Evolutionary conservation across 2,797 vertebrate species (phyloP), one percentile per base, ranked within the genome.

Genomic region (Chelonia mydas): DNA sequence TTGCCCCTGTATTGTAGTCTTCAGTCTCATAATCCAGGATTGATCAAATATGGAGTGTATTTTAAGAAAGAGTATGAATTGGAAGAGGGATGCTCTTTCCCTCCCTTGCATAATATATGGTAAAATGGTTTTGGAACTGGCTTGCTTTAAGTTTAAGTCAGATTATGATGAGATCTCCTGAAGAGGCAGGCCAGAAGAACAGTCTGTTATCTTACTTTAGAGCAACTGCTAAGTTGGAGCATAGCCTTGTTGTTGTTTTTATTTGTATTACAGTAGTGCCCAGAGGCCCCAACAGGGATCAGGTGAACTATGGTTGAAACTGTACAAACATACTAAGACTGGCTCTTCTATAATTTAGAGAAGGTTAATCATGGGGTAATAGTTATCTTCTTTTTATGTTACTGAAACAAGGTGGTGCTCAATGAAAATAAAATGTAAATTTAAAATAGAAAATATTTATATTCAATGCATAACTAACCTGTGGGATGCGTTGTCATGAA

Each of bases 371-470:
- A 11, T 25, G 50, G 74, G 31, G 72, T 96, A 47, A 23, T 49
- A 33, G 77, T 94, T 94, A 2, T 51, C 33, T 92, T 65, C 45
- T 88, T 10, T 41, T 94, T 81, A 57, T 93, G 84, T 92, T 81
- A 37, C 54, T 88, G 90, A 96, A 88, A 83, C 54, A 90, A 88
- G 89, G 19, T 28, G 13, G 3, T 51, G 8, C 77, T 82, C 65
- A 27, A 55, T 89, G 81, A 5, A 90, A 94, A 80, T 90, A 31
- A 74, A 91, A 77, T 12, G 15, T 49, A 45, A 47, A 13, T 49
- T 47, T 16, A 77, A 47, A 77, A 77, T 28, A 77, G 74, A 49
- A 47, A 47, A 31, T 49, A 77, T 16, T 49, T 77, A 25, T 21
- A 49, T 77, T 13, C 25, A 28, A 27, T 76, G 45, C 6, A 17